Base-by-base conservation (phyloP, 2,888 invertebrate genomes). In the Andricus curvator region DNA sequence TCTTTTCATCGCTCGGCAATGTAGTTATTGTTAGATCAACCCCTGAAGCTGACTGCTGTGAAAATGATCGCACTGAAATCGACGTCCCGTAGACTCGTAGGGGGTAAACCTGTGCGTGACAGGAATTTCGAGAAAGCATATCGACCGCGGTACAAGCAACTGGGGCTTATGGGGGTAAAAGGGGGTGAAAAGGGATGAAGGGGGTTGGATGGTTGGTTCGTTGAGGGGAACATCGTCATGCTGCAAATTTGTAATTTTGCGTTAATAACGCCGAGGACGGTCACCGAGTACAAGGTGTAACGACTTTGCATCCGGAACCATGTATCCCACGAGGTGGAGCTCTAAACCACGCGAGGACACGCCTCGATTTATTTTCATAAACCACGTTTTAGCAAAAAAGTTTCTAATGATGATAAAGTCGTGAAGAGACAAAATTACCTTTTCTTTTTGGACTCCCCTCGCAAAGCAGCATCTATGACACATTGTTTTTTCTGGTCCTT, bases 61-160 rank as follows among this genome's bases (percentile, higher is more conserved):
- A 74, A 74, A 74, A 74, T 74, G 74, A 60, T 74, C 74, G 74
- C 74, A 56, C 56, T 74, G 74, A 74, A 74, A 74, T 74, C 56
- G 74, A 74, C 56, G 56, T 74, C 74, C 56, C 56, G 56, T 56
- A 33, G 74, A 56, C 56, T 74, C 33, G 29, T 37, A 74, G 74
- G n/a, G 29, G 56, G 74, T 51, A 74, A 20, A n/a, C 56, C 74
- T 74, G 74, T 74, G 74, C 74, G 74, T 74, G 74, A 74, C 74
- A 74, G 74, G 74, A 74, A 56, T 74, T 74, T 74, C 56, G 74
- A 74, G 48, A 70, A 74, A 56, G 56, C 33, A 74, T 74, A 74
- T 74, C 74, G 74, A 74, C 56, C 74, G 56, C 15, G 37, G 51
- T 56, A 74, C 74, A 74, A 74, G 74, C 56, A 74, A 60, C 74